Evolutionary conservation across 2,888 invertebrate species (phyloP).

Genomic region (Exephanes ischioxanthus): DNA sequence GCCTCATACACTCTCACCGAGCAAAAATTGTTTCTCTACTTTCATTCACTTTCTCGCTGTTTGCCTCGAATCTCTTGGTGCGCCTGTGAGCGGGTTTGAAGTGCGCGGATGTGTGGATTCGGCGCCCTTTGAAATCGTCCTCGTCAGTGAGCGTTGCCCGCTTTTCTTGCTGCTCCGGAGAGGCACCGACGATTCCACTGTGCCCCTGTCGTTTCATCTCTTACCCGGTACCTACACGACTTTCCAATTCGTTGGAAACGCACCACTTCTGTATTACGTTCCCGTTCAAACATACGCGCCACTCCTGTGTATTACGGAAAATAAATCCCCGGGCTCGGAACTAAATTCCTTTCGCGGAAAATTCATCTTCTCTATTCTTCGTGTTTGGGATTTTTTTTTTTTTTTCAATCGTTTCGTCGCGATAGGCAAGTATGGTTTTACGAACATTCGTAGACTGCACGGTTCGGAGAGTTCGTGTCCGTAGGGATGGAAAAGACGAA

Average conservation of each 20-base stretch:
- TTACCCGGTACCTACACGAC: conserved; percentile 10
- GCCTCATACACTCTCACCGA: conserved; percentile 1
- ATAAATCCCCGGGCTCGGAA: conserved; percentile 7
- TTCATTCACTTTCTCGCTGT: conserved; percentile 28
- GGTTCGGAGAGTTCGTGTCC: neutral
- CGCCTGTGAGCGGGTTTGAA: neutral
- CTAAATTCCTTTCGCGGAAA: neutral
- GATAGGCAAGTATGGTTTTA: neutral
- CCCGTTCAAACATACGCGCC: conserved; percentile 10
- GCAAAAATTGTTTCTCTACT: conserved; percentile 42
- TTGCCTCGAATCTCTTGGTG: conserved; percentile 2
- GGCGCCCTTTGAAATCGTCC: conserved; percentile 35
- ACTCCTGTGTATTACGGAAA: conserved; percentile 12
- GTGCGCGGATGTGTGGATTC: neutral
- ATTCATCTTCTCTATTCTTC: conserved; percentile 13
- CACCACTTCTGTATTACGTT: conserved; percentile 18
- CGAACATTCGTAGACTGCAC: neutral
- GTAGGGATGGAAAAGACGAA: neutral
- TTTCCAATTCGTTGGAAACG: conserved; percentile 40
- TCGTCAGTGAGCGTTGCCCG: conserved; percentile 27
- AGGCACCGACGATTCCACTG: conserved; percentile 11
- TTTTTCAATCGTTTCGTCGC: neutral
- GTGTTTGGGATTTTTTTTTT: neutral
- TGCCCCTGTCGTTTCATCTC: conserved; percentile 15
- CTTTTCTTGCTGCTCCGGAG: conserved; percentile 18